phyloP scores from a whole-genome alignment of 2,113 vertebrate genomes.

The Datnioides undecimradiatus region DNA sequence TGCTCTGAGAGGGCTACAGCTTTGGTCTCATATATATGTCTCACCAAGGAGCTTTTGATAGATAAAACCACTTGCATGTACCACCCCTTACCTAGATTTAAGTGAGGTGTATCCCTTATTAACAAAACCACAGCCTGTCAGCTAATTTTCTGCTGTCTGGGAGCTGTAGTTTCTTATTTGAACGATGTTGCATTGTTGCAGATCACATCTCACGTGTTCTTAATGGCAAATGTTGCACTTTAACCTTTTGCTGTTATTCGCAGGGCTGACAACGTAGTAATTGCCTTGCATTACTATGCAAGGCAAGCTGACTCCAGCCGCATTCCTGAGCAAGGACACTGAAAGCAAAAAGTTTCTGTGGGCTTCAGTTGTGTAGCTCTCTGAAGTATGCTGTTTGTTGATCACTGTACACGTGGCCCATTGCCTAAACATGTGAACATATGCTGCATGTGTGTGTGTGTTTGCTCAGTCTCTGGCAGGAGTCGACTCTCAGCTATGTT shows the following conservation, averaged over 20 bases:
- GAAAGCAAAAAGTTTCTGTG: conserved; percentile 55
- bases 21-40: conserved; percentile 1
- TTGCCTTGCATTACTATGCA: conserved; percentile 54
- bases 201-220: background rate
- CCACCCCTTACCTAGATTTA: conserved; percentile 18
- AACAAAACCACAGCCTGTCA: background rate
- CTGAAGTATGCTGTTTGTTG: conserved; percentile 24
- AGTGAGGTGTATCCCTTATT: conserved; percentile 23
- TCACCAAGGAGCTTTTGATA: conserved; percentile 37
- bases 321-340: conserved; percentile 61
- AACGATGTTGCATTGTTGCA: background rate
- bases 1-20: conserved; percentile 51
- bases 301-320: conserved; percentile 38
- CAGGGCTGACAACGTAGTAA: conserved; percentile 29
- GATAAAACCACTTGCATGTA: conserved; percentile 4
- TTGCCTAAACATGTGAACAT: conserved; percentile 42
- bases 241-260: conserved; percentile 59
- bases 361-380: conserved; percentile 3
- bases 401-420: conserved; percentile 22
- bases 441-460: conserved; percentile 24
- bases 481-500: conserved; percentile 68
- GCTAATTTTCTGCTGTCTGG: background rate
- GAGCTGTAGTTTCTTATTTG: background rate
- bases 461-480: conserved; percentile 40
- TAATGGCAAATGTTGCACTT: conserved; percentile 53